Base-by-base conservation (phyloP, 2,113 vertebrate species). In the Fulmarus glacialis region DNA sequence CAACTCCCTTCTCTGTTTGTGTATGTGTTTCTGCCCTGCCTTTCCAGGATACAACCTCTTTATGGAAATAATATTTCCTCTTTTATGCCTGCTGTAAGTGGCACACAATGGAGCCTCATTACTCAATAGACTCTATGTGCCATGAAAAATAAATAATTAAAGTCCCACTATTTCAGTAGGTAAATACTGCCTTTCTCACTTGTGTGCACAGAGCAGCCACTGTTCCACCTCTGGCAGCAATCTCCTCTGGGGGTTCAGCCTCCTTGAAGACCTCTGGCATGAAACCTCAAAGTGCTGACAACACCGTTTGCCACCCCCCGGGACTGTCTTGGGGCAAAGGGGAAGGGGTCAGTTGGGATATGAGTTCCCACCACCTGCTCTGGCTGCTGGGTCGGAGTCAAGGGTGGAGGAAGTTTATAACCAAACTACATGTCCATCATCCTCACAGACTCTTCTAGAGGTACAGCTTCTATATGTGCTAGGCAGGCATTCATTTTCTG, bases 131-230 rank as follows among this genome's bases (percentile, higher is more conserved):
- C 34, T 60, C 60, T 77, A 15, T 0, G 2, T 70, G 80, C 72
- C 83, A 72, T 20, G 60, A 68, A 85, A 95, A 95, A 89, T 15
- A 82, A 92, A 92, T 60, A 89, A 77, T 50, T 75, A 59, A 95
- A 42, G 53, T 24, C 20, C 29, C 68, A 26, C 62, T 52, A 38
- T 67, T 85, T 82, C 43, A 14, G 43, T 9, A 85, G 70, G 81
- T 77, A 94, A 96, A 91, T 45, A 56, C 23, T 30, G 48, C 78
- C 53, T 89, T 79, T 53, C 43, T 64, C n/a, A 43, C 36, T 34
- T 29, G 21, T 29, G n/a, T 58, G 59, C 64, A 89, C 19, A 80
- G 59, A 79, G 81, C 71, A 94, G 73, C 10, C 48, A 52, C 47
- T 67, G 92, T 90, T 80, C 59, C 43, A 8, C 0, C 9, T 19